Conservation (phyloP, 2,888 invertebrate species). For the Cataglyphis rosenhaueri region DNA sequence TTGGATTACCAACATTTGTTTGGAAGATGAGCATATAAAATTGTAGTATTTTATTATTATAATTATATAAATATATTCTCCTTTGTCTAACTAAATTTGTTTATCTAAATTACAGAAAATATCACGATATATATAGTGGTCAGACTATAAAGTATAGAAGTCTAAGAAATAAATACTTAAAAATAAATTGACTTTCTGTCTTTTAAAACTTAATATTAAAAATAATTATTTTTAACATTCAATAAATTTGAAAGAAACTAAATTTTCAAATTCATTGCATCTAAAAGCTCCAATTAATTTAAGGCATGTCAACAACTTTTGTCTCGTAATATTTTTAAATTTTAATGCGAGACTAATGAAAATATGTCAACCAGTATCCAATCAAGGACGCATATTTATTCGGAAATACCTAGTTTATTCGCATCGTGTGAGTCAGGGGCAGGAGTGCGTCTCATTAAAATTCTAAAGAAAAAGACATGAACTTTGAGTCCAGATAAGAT, state of each 20-base stretch:
- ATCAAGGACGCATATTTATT: constrained; percentile 38
- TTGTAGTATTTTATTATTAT: not conserved
- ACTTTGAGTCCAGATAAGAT: constrained; percentile 33
- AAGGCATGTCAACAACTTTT: not conserved
- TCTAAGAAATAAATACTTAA: not conserved
- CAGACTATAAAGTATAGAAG: not conserved
- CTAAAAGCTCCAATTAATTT: not conserved
- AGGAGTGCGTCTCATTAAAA: constrained; percentile 48
- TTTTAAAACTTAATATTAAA: not conserved
- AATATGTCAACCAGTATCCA: not conserved
- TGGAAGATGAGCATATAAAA: not conserved
- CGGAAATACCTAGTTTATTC: constrained; percentile 22
- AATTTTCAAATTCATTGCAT: not conserved
- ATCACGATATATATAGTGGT: constrained; percentile 1
- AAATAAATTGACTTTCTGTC: not conserved
- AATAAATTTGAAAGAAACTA: not conserved
- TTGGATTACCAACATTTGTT: not conserved
- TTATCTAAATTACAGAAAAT: not conserved
- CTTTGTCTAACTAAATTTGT: not conserved
- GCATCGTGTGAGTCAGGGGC: not conserved
- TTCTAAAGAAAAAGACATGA: constrained; percentile 37
- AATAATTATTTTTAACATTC: not conserved
- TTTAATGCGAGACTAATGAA: not conserved
- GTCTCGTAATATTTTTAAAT: not conserved
- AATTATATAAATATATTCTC: not conserved